Percentiles rank a stretch among this genome's conserved stretches.
These are phyloP conservation scores for Amyelois transitella DNA, from an alignment of 1,140 invertebrate species.

Conservation along the genomic window DNA sequence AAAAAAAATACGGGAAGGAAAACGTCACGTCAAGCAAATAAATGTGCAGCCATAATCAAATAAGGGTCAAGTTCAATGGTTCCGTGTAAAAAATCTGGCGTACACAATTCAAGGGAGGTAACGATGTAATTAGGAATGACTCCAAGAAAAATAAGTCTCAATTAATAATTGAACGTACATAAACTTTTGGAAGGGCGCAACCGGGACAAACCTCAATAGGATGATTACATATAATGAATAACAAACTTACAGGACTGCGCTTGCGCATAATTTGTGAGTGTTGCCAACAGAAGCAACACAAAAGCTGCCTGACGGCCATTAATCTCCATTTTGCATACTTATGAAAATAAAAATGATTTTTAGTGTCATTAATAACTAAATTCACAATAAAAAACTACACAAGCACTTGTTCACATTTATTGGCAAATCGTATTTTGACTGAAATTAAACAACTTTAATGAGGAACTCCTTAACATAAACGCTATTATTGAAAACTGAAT, in stretches of 20 bases:
- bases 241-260: neutral
- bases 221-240: too few species aligned
- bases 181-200: too few species aligned
- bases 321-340: slow-evolving; percentile 22
- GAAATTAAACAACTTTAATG: neutral
- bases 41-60: too few species aligned
- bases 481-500: neutral
- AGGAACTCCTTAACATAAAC: neutral
- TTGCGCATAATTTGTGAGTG: neutral
- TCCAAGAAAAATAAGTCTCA: too few species aligned
- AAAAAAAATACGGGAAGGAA: too few species aligned
- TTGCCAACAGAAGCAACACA: slow-evolving; percentile 4
- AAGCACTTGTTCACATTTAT: neutral
- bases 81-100: too few species aligned
- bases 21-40: too few species aligned
- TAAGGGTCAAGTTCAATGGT: too few species aligned
- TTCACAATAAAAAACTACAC: neutral
- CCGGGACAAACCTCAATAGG: too few species aligned
- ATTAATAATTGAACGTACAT: too few species aligned
- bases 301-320: slow-evolving; percentile 6
- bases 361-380: neutral
- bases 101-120: too few species aligned
- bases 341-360: neutral
- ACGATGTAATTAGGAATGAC: too few species aligned
- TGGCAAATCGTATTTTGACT: neutral